Base-by-base conservation (phyloP, 37 sponge, comb jelly and placozoan species). In the Hexactinellida sp. region DNA sequence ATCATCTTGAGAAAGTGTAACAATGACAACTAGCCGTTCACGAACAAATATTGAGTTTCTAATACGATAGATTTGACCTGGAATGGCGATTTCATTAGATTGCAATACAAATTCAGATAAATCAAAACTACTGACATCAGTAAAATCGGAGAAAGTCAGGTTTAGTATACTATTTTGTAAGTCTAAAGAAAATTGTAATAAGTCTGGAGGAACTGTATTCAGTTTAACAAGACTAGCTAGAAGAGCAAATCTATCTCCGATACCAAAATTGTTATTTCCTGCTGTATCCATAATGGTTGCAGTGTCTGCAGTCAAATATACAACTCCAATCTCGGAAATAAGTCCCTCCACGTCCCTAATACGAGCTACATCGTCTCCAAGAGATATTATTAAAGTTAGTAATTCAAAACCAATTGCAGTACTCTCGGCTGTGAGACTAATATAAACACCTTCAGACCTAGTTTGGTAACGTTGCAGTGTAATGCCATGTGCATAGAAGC, bases 171-270 rank as follows among this genome's bases (percentile, higher is more conserved):
- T 94, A 36, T 21, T 76, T 36, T 95, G 85, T 36, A 95, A 23
- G 39, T 95, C 92, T 3, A 93, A 86, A 36, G 54, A 85, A 86
- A 93, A 95, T 23, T 71, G 35, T 0, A 30, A 36, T 13, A 95
- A 54, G 82, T 85, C 85, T 34, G 96, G 92, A 0, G 83, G 76
- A 3, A 36, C 54, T 36, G 52, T 83, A 39, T 93, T 92, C 41
- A 89, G 63, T 36, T 84, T 89, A 23, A 94, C 91, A 82, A 9
- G 21, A 82, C 84, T n/a, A 30, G 92, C 94, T 38, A 30, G 37
- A 32, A 91, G 85, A 34, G 89, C 93, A 36, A 90, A 93, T 7
- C 96, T 94, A 87, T 95, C 87, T n/a, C 92, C 93, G 47, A 95
- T 89, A 37, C 94, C 89, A 82, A 83, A 39, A 84, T 88, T 89